These are phyloP conservation scores for Drosophila helvetica DNA, from an alignment of 2,888 invertebrate genomes.

Conservation along the genomic window DNA sequence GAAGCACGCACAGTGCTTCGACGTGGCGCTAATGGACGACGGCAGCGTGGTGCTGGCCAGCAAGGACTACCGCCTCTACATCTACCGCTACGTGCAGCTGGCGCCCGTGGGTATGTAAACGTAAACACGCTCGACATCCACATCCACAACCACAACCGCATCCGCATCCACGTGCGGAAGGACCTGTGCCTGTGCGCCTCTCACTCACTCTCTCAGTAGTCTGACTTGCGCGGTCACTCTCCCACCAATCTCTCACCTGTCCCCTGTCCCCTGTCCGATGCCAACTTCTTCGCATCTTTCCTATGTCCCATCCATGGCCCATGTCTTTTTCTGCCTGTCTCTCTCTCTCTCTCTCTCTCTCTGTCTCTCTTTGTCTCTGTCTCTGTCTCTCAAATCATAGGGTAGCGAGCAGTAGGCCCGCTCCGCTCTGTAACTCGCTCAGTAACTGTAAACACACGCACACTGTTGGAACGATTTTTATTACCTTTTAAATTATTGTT, in stretches of 20 bases:
- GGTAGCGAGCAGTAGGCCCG: background rate
- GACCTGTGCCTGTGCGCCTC: constrained; percentile 28
- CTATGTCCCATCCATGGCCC: constrained; percentile 21
- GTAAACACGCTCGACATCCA: constrained; percentile 66
- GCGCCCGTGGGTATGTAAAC: constrained; percentile 88
- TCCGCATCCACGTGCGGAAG: constrained; percentile 27
- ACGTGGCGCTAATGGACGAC: constrained; percentile 99
- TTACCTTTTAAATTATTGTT: constrained; percentile 80
- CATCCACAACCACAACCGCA: constrained; percentile 12
- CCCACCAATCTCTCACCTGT: background rate
- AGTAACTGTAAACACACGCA: constrained; percentile 33
- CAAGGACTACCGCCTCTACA: constrained; percentile 99
- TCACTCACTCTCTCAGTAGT: constrained; percentile 44
- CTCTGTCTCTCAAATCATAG: constrained; percentile 40
- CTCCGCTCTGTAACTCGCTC: constrained; percentile 23
- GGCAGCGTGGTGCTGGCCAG: constrained; percentile 99
- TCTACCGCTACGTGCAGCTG: constrained; percentile 98
- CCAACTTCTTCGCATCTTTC: background rate
- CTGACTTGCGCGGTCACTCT: constrained; percentile 50
- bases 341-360: constrained; percentile 40
- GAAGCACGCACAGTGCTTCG: constrained; percentile 99
- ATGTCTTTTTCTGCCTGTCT: constrained; percentile 15
- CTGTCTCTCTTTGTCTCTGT: constrained; percentile 26
- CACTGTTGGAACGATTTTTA: constrained; percentile 58
- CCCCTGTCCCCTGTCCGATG: background rate